phyloP scores from a whole-genome alignment of 2,797 vertebrate genomes.

The Darevskia nairensis region DNA sequence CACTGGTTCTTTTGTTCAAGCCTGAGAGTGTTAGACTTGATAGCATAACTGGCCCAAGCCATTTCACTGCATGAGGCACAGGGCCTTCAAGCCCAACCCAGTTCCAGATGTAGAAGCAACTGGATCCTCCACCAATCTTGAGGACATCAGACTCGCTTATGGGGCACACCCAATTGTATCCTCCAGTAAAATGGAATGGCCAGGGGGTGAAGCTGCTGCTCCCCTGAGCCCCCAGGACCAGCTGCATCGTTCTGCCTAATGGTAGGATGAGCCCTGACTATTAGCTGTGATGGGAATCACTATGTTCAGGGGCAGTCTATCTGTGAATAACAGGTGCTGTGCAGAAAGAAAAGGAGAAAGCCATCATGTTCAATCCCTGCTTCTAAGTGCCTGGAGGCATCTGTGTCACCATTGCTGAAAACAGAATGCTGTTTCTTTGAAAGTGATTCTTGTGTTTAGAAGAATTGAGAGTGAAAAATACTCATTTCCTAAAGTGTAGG shows the following conservation, averaged over 20 bases:
- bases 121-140: no score
- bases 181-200: no score
- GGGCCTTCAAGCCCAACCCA: no score
- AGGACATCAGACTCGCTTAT: no score
- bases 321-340: not conserved
- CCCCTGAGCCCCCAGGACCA: no score
- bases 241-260: no score
- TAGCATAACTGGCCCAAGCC: not conserved
- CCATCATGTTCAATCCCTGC: not conserved
- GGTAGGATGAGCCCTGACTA: no score
- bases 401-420: not conserved
- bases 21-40: not conserved
- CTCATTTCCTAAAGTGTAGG: not conserved
- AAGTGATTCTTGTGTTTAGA: not conserved
- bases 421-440: not conserved
- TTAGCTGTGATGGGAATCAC: not conserved
- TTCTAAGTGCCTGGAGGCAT: not conserved
- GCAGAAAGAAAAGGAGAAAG: not conserved
- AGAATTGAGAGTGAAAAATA: conserved; percentile 9
- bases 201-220: no score
- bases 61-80: no score
- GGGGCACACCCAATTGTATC: no score
- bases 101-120: no score
- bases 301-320: not conserved
- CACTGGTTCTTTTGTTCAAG: not conserved